Conservation (phyloP, 2,113 vertebrate species). For the Gopherus evgoodei region DNA sequence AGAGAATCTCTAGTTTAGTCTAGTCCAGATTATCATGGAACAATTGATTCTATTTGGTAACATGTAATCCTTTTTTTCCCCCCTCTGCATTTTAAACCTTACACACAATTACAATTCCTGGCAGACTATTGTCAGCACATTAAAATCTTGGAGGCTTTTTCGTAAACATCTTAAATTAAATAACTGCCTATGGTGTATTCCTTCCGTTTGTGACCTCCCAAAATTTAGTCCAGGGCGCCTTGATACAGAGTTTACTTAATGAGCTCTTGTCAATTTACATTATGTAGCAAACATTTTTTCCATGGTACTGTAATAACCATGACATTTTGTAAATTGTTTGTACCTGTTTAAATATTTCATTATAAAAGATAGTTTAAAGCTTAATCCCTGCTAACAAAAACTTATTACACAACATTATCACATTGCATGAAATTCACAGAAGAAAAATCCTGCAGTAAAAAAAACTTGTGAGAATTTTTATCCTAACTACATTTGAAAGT, state of each 20-base stretch:
- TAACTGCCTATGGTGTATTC: not conserved
- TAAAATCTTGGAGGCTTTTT: conserved; percentile 22
- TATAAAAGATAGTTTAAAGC: conserved; percentile 15
- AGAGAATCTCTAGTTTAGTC: conserved; percentile 54
- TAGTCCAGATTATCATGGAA: conserved; percentile 50
- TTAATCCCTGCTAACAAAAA: not conserved
- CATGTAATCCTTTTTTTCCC: conserved; percentile 11
- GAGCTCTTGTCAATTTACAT: not conserved
- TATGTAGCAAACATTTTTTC: not conserved
- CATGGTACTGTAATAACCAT: not conserved
- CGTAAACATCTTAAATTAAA: conserved; percentile 41
- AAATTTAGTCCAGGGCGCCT: conserved; percentile 7
- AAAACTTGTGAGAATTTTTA: not conserved
- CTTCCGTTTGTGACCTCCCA: conserved; percentile 15
- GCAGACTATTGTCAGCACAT: not conserved
- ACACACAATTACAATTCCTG: conserved; percentile 14
- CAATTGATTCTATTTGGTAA: conserved; percentile 40
- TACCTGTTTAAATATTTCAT: conserved; percentile 10
- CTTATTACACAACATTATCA: not conserved
- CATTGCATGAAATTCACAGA: not conserved
- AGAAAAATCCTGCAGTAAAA: not conserved
- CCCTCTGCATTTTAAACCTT: not conserved
- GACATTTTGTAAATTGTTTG: conserved; percentile 28
- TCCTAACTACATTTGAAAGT: not conserved
- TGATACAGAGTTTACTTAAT: not conserved